Percentiles rank a stretch among this genome's conserved stretches.
Evolutionary conservation across 2,888 invertebrate genomes (phyloP).

Genomic region (Chymomyza procnemis): DNA sequence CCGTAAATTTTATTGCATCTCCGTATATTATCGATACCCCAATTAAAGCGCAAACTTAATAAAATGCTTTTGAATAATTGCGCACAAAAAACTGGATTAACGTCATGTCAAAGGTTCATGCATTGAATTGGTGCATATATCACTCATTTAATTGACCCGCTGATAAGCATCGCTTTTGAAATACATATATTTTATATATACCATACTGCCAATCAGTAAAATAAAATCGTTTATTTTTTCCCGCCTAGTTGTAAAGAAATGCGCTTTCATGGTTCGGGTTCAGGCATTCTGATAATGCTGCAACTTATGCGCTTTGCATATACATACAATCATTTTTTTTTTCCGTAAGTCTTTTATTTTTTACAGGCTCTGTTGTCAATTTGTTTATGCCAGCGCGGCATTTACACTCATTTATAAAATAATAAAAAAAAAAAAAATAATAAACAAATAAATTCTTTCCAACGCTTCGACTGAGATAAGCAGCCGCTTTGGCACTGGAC

Average conservation of each 20-base stretch:
- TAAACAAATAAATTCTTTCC: conserved; percentile 8
- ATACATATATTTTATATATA: not conserved
- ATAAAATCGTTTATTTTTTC: not conserved
- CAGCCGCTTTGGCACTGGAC: conserved; percentile 19
- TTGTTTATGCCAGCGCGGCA: conserved; percentile 2
- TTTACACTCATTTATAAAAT: conserved; percentile 40
- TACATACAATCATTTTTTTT: conserved; percentile 30
- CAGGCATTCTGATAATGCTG: conserved; percentile 51
- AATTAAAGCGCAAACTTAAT: not conserved
- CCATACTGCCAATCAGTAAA: not conserved
- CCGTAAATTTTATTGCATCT: not conserved
- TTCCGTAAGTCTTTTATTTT: not conserved
- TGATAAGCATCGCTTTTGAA: not conserved
- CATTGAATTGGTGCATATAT: not conserved
- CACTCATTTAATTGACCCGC: not conserved
- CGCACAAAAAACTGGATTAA: not conserved
- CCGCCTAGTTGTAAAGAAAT: not conserved
- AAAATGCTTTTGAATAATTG: not conserved
- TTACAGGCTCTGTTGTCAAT: not conserved
- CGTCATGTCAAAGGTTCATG: not conserved
- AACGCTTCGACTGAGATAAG: conserved; percentile 33
- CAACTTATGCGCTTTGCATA: conserved; percentile 43
- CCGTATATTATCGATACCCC: not conserved
- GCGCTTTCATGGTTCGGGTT: not conserved
- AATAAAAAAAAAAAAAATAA: not conserved